Evolutionary conservation across 2,113 vertebrate species (phyloP).

Genomic region (Eulemur macaco): DNA sequence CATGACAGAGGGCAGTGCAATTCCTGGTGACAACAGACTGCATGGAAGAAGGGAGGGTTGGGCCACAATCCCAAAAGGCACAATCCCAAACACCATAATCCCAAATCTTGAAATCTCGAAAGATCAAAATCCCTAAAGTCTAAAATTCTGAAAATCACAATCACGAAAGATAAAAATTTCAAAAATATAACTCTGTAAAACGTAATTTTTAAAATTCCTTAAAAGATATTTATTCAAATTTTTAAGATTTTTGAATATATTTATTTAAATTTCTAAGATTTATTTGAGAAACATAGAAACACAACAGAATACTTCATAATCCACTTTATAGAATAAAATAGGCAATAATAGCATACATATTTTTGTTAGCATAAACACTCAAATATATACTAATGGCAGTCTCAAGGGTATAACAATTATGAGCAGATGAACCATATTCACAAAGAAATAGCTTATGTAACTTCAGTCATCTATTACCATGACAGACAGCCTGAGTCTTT

Average conservation of each 20-base stretch:
- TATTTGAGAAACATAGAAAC: background rate
- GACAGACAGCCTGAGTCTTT: too few relatives aligned
- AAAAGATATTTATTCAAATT: background rate
- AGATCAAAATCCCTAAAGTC: background rate
- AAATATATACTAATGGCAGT: background rate
- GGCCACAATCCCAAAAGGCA: background rate
- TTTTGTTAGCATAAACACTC: too few relatives aligned
- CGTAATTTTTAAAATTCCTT: background rate
- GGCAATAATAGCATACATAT: background rate
- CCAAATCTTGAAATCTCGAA: background rate
- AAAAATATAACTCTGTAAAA: background rate
- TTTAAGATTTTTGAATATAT: background rate
- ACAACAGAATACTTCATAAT: background rate
- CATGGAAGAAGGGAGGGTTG: background rate
- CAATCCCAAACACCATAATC: background rate
- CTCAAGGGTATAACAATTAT: too few relatives aligned
- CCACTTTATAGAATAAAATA: background rate
- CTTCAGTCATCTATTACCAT: too few relatives aligned
- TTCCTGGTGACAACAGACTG: background rate
- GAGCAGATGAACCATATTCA: too few relatives aligned
- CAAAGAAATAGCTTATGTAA: too few relatives aligned
- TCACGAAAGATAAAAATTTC: background rate
- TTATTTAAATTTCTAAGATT: background rate
- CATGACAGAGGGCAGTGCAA: background rate
- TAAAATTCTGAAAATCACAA: background rate